Evolutionary conservation across 2,113 vertebrate genomes (phyloP), one percentile per base, ranked within the genome.

Genomic region (Varanus salvator): DNA sequence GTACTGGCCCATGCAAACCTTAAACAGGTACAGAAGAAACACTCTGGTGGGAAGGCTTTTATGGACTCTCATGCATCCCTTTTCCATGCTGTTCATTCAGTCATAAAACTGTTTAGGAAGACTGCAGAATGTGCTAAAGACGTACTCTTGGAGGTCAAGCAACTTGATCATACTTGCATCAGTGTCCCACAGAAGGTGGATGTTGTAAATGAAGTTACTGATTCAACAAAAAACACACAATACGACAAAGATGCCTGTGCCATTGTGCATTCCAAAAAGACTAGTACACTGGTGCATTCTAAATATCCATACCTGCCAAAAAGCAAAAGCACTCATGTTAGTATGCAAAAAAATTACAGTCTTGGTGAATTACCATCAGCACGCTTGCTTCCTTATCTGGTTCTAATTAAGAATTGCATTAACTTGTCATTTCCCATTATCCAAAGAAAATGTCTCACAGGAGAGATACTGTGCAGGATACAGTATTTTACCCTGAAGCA

Each of bases 341-440:
- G 4, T 87, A n/a, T 3, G 29, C 44, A 48, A 23, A n/a, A 34
- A 81, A 85, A 86, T 78, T 1, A 1, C 48, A 1, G 31, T 21
- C 0, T 29, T 77, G 48, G 38, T 7, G 19, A 86, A 14, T 9
- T 6, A 7, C 11, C 87, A 60, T 64, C 87, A 90, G 91, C 88
- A 12, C 1, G 21, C 69, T 6, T 0, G 48, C 7, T 90, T 80
- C 48, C 14, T 82, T 89, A 77, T 0, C 0, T 83, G 54, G 1
- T 90, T 92, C 86, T 88, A 17, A 90, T 66, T 4, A 85, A 87
- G 87, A 88, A 86, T 48, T 91, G 31, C 48, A 76, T 91, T 74
- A n/a, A 11, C 44, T 31, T 88, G 69, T 52, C 72, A 54, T 3
- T 87, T 85, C 87, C 34, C 88, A 88, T 88, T 50, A 87, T 85